Conservation (phyloP, 2,888 invertebrate species). For the Cheilosia vernalis region DNA sequence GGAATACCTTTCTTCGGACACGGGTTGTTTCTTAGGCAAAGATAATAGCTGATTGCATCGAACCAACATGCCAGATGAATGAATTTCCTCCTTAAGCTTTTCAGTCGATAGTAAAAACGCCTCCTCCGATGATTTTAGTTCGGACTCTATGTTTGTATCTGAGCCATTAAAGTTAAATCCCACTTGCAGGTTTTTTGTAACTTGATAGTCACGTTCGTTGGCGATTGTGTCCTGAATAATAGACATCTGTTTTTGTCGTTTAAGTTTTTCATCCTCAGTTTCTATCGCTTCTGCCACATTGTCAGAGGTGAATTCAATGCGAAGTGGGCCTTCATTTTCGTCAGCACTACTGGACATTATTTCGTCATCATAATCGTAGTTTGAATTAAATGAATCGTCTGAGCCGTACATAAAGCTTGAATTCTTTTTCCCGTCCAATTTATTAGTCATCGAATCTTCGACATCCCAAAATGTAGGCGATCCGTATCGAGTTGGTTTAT, state of each 20-base stretch:
- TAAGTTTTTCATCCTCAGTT: slow-evolving; percentile 84
- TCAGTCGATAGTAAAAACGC: slow-evolving; percentile 80
- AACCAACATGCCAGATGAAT: slow-evolving; percentile 80
- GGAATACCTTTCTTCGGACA: slow-evolving; percentile 51
- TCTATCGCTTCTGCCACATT: slow-evolving; percentile 94
- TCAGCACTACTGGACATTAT: slow-evolving; percentile 83
- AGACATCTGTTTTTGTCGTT: slow-evolving; percentile 81
- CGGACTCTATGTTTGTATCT: slow-evolving; percentile 48
- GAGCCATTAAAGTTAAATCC: slow-evolving; percentile 80
- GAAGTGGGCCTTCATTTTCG: slow-evolving; percentile 85
- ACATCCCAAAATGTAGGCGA: slow-evolving; percentile 83
- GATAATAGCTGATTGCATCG: slow-evolving; percentile 77
- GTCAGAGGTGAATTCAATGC: slow-evolving; percentile 92
- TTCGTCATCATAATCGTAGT: slow-evolving; percentile 83
- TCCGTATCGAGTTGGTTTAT: slow-evolving; percentile 81
- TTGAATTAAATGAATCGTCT: slow-evolving; percentile 85
- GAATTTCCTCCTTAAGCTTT: slow-evolving; percentile 79
- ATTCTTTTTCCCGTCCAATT: slow-evolving; percentile 63
- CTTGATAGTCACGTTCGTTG: slow-evolving; percentile 82
- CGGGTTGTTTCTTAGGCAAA: slow-evolving; percentile 73
- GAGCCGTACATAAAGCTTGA: slow-evolving; percentile 80
- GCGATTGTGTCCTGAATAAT: slow-evolving; percentile 82
- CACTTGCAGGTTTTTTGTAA: slow-evolving; percentile 81
- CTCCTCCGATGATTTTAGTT: slow-evolving; percentile 76
- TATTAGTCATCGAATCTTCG: slow-evolving; percentile 75